Percentiles rank a stretch among this genome's conserved stretches.
These are phyloP conservation scores for Plagodis dolabraria DNA, from an alignment of 2,888 invertebrate species.

Conservation along the genomic window DNA sequence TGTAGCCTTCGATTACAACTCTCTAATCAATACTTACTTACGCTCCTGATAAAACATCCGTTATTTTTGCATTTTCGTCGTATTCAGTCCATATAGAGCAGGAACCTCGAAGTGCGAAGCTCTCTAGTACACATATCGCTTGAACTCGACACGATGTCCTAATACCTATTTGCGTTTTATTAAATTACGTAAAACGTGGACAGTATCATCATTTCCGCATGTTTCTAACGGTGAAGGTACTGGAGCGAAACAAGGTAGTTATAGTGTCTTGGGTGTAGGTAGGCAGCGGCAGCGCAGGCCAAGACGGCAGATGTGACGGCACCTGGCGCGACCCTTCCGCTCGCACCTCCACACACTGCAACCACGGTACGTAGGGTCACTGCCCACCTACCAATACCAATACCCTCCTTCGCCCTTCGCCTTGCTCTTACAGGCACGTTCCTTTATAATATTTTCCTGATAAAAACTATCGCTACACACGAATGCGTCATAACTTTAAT, in stretches of 20 bases:
- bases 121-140: too few species aligned
- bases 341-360: conserved; percentile 54
- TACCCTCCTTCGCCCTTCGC: conserved; percentile 58
- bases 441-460: conserved; percentile 35
- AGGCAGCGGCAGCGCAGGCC: conserved; percentile 48
- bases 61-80: conserved; percentile 45
- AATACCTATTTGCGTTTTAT: neutral
- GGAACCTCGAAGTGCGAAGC: too few species aligned
- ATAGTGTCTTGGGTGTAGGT: conserved; percentile 60
- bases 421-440: conserved; percentile 59
- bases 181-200: conserved; percentile 11
- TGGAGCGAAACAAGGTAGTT: conserved; percentile 66
- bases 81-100: conserved; percentile 3
- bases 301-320: conserved; percentile 81
- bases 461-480: conserved; percentile 76
- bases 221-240: conserved; percentile 62
- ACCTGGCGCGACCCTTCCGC: conserved; percentile 83
- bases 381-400: conserved; percentile 66
- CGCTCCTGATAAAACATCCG: conserved; percentile 37
- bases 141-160: too few species aligned
- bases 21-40: conserved; percentile 57
- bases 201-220: conserved; percentile 22
- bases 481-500: conserved; percentile 68
- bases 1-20: conserved; percentile 57
- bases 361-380: conserved; percentile 63